phyloP scores from a whole-genome alignment of 1,140 invertebrate species.

The Aphaenogaster rudis region DNA sequence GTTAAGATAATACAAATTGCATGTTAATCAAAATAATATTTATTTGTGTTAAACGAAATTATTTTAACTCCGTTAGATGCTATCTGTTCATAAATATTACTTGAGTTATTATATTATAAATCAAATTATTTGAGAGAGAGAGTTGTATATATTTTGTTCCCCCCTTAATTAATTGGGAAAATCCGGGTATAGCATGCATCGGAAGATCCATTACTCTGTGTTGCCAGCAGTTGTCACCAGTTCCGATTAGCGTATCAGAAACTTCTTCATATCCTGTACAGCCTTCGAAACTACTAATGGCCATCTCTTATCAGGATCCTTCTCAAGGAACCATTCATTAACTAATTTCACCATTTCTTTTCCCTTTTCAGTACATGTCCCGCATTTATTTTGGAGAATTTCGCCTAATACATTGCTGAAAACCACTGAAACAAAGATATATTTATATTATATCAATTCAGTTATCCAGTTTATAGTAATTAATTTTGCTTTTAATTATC shows the following conservation, averaged over 20 bases:
- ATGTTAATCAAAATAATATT: neutral
- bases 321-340: constrained; percentile 55
- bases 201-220: neutral
- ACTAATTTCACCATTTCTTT: neutral
- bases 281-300: constrained; percentile 30
- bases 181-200: neutral
- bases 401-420: constrained; percentile 8
- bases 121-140: neutral
- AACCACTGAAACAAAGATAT: neutral
- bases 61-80: neutral
- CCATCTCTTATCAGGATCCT: constrained; percentile 63
- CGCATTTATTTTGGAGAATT: constrained; percentile 62
- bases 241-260: neutral
- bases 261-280: constrained; percentile 6
- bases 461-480: too few species aligned
- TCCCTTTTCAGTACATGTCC: constrained; percentile 66
- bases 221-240: too few species aligned
- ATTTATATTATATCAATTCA: too few species aligned
- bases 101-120: neutral
- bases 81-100: neutral
- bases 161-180: neutral
- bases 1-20: neutral
- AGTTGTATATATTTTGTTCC: neutral
- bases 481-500: neutral
- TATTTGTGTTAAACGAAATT: neutral